Evolutionary conservation across 2,113 vertebrate genomes (phyloP), one percentile per base, ranked within the genome.

Genomic region (Ursus arctos): DNA sequence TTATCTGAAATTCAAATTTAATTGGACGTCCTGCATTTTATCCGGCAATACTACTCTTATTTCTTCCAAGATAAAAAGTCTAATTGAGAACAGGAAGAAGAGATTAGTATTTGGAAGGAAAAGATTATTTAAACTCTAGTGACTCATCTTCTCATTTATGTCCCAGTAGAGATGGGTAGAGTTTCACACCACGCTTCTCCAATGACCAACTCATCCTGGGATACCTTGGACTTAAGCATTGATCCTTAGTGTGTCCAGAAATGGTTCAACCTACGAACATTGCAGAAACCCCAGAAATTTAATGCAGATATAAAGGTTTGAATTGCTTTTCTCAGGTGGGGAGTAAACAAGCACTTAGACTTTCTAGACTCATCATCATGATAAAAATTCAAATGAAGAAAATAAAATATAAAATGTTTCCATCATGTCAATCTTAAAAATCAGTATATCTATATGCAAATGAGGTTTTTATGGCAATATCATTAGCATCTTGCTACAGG

Each of bases 1-100:
- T 92, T 86, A 74, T 31, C 59, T 92, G 79, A 92, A 97, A 96
- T 91, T 76, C 43, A 88, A 72, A 79, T 79, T 65, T 93, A 85
- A 76, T 40, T 86, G n/a, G 31, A 24, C 61, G 18, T 79, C 47
- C 33, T 72, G 0, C 79, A 85, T 84, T 91, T 61, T 91, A 91
- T 33, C 55, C 65, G 55, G 36, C 67, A 88, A 36, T 3, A 28
- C 7, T 77, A 89, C 33, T 87, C 53, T 57, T n/a, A 24, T 53
- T 74, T 76, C 55, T 76, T 82, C 33, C 18, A 71, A 96, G 13
- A 47, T 43, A 85, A 28, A 1, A 85, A 65, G 7, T 63, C 40
- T 79, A 76, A 69, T 33, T 15, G 47, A 76, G 24, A 90, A 49
- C 9, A 63, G 21, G 51, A 43, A 95, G 47, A 74, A 85, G 28